Base-by-base conservation (phyloP, 2,113 vertebrate species). In the Helogale parvula region DNA sequence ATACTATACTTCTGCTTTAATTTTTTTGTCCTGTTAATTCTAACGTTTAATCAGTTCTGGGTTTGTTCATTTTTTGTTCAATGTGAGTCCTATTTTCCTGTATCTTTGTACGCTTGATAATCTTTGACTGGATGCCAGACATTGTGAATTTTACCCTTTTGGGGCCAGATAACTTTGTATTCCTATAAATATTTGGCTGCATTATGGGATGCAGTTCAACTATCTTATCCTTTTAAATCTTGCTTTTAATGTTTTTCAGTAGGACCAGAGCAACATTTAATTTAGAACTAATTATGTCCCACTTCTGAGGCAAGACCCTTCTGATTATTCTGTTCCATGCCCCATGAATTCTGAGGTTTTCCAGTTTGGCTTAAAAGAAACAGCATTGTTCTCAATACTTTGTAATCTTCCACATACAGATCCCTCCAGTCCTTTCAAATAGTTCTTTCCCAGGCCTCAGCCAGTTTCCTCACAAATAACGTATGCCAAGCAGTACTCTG, bases 1-100 rank as follows among this genome's bases (percentile, higher is more conserved):
- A 57, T 45, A 77, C 74, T 92, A 50, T 35, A 90, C 35, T 57
- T 57, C 50, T 87, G 33, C 50, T 88, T 94, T 80, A 65, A 90
- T 72, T 81, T 93, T 87, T 87, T 35, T 86, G 54, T 96, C 93
- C 50, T 92, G n/a, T 33, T 88, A 79, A 54, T 87, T 63, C 86
- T 94, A 94, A 77, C 60, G 83, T 89, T 93, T 94, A 60, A 13
- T 74, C 33, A 71, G 41, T 82, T 90, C 88, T 90, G 33, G 2
- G 1, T 82, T 96, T 38, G 23, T 93, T 85, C n/a, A 68, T 88
- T 93, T 97, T 95, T 81, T 71, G 35, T n/a, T 81, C 47, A 41
- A 33, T 50, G 5, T 80, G 15, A n/a, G 12, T 90, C 38, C 66
- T 85, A 81, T 60, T 95, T 87, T 71, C 19, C 65, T 94, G 33